phyloP scores from a whole-genome alignment of 2,113 vertebrate genomes.

The Cottus gobio region DNA sequence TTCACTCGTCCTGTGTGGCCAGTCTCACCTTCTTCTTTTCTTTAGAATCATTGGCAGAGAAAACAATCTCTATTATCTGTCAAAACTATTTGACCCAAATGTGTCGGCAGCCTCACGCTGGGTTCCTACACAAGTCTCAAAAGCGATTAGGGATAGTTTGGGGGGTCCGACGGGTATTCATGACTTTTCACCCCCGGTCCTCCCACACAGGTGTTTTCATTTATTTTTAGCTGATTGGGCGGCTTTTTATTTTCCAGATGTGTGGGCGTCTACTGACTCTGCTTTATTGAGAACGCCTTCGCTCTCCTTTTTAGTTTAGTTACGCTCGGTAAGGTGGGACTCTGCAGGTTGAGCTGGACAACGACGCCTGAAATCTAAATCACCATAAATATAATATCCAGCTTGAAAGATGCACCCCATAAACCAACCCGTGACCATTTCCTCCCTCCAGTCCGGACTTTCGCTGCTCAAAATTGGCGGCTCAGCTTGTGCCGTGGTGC shows the following conservation, averaged over 20 bases:
- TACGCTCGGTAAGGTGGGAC: not conserved
- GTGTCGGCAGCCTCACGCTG: constrained; percentile 21
- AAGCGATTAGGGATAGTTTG: constrained; percentile 17
- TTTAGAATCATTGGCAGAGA: too few relatives aligned
- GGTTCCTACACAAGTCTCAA: constrained; percentile 13
- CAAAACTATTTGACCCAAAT: constrained; percentile 37
- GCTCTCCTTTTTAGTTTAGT: not conserved
- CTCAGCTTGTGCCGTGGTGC: not conserved
- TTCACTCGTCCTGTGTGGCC: constrained; percentile 7
- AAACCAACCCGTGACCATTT: not conserved
- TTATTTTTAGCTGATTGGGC: constrained; percentile 31
- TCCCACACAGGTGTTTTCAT: constrained; percentile 38
- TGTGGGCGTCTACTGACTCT: not conserved
- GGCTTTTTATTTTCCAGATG: constrained; percentile 6
- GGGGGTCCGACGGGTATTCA: constrained; percentile 11
- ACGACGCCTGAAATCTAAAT: not conserved
- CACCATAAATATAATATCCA: not conserved
- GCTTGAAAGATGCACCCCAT: not conserved
- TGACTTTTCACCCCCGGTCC: constrained; percentile 17
- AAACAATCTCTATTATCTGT: constrained; percentile 18
- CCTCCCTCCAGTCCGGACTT: not conserved
- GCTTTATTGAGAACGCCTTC: constrained; percentile 2
- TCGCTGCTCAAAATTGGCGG: not conserved
- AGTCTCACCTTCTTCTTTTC: not conserved
- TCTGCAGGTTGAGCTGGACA: not conserved